These are phyloP conservation scores for Thaumatotibia leucotreta DNA, from an alignment of 1,140 invertebrate genomes.

Conservation along the genomic window DNA sequence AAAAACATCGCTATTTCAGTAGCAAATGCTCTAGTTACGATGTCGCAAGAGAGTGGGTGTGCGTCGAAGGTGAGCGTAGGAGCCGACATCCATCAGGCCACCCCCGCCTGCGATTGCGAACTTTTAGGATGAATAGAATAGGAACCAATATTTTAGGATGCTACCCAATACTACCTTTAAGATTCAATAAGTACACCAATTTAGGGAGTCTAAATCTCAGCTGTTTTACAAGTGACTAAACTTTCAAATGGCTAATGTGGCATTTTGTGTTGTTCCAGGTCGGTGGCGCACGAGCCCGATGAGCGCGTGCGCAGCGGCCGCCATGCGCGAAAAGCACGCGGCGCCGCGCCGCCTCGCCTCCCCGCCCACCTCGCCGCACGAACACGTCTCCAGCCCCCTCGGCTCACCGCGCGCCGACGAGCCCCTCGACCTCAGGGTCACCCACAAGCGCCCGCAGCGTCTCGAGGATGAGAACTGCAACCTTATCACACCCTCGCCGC, in stretches of 20 bases:
- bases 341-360: constrained; percentile 73
- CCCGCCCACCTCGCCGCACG: constrained; percentile 54
- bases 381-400: constrained; percentile 50
- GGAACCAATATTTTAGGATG: constrained; percentile 24
- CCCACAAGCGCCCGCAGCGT: constrained; percentile 83
- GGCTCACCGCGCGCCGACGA: constrained; percentile 79
- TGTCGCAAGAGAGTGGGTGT: constrained; percentile 67
- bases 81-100: constrained; percentile 57
- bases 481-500: constrained; percentile 77
- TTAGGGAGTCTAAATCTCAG: neutral
- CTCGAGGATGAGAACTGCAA: constrained; percentile 88
- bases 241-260: constrained; percentile 13
- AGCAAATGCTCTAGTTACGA: constrained; percentile 65
- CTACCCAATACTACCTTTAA: constrained; percentile 6
- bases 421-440: constrained; percentile 89
- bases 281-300: constrained; percentile 74
- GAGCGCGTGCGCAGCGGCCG: constrained; percentile 74
- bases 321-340: constrained; percentile 75
- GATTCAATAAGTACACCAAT: neutral
- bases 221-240: neutral
- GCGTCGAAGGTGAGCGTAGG: constrained; percentile 59
- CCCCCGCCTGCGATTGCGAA: constrained; percentile 47
- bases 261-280: constrained; percentile 53
- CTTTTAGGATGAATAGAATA: no score
- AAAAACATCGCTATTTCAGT: constrained; percentile 55